These are phyloP conservation scores for Cynopterus sphinx DNA, from an alignment of 2,797 vertebrate genomes.

Conservation along the genomic window DNA sequence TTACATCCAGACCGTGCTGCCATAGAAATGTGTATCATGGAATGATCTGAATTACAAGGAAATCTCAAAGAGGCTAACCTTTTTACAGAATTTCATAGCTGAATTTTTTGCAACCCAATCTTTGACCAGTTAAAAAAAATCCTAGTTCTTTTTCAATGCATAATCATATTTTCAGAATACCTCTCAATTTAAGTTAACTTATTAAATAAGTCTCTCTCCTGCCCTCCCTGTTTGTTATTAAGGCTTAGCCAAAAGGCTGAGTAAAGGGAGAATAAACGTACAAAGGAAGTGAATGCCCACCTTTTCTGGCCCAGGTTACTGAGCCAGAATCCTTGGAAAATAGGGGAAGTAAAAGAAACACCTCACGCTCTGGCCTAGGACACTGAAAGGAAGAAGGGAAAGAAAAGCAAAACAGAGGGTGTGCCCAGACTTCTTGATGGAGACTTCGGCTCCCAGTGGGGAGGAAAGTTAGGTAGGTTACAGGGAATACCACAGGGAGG, in stretches of 20 bases:
- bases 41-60: conserved; percentile 54
- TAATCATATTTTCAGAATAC: conserved; percentile 68
- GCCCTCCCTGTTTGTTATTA: not conserved
- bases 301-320: not conserved
- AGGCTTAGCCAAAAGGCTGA: not conserved
- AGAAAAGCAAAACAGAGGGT: not conserved
- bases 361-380: not conserved
- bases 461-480: not conserved
- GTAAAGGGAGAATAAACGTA: not conserved
- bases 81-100: conserved; percentile 68
- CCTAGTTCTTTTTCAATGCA: conserved; percentile 63
- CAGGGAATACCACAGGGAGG: not conserved
- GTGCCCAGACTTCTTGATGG: not conserved
- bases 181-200: not conserved
- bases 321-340: not conserved
- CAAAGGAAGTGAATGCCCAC: not conserved
- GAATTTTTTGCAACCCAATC: not conserved
- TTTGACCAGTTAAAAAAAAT: conserved; percentile 64
- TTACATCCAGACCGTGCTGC: not conserved
- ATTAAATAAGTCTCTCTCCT: not conserved
- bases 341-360: not conserved
- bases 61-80: conserved; percentile 59
- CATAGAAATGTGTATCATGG: not conserved
- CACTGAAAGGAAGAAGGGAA: not conserved
- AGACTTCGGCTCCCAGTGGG: not conserved